phyloP scores from a whole-genome alignment of 2,888 invertebrate genomes.

The Antitype chi region DNA sequence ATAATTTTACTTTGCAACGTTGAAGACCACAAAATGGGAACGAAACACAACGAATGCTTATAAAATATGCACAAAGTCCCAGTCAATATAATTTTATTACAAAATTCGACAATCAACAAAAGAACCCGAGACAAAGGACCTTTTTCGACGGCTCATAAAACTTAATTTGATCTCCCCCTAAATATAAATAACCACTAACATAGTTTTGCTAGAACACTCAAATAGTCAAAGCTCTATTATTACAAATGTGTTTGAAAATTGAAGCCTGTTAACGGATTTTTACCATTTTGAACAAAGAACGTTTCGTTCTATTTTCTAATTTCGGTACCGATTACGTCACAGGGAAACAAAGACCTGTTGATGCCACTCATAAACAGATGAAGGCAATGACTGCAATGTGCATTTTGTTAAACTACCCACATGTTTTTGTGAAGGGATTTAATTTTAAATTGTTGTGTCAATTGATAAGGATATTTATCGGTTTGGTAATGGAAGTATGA shows the following conservation, averaged over 20 bases:
- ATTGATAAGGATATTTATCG: slow-evolving; percentile 59
- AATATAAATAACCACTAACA: slow-evolving; percentile 63
- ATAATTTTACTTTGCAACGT: slow-evolving; percentile 52
- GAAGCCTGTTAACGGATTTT: slow-evolving; percentile 72
- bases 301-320: slow-evolving; percentile 83
- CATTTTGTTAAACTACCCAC: slow-evolving; percentile 67
- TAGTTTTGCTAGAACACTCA: slow-evolving; percentile 56
- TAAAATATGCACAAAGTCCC: slow-evolving; percentile 46
- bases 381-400: slow-evolving; percentile 76
- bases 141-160: slow-evolving; percentile 73
- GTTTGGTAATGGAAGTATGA: slow-evolving; percentile 46
- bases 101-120: slow-evolving; percentile 66
- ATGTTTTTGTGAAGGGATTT: slow-evolving; percentile 72
- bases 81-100: slow-evolving; percentile 68
- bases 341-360: slow-evolving; percentile 80
- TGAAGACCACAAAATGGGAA: slow-evolving; percentile 44
- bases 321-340: slow-evolving; percentile 83
- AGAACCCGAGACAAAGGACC: slow-evolving; percentile 72
- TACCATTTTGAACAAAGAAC: slow-evolving; percentile 81
- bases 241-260: slow-evolving; percentile 64
- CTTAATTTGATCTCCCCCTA: slow-evolving; percentile 73
- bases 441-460: slow-evolving; percentile 58
- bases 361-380: slow-evolving; percentile 78
- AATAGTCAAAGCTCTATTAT: slow-evolving; percentile 59
- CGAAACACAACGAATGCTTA: slow-evolving; percentile 54